Evolutionary conservation across 30 jellyfish, hydroid and myxozoan genomes (phyloP), one percentile per base, ranked within the genome.

Genomic region (Catostylus mosaicus): DNA sequence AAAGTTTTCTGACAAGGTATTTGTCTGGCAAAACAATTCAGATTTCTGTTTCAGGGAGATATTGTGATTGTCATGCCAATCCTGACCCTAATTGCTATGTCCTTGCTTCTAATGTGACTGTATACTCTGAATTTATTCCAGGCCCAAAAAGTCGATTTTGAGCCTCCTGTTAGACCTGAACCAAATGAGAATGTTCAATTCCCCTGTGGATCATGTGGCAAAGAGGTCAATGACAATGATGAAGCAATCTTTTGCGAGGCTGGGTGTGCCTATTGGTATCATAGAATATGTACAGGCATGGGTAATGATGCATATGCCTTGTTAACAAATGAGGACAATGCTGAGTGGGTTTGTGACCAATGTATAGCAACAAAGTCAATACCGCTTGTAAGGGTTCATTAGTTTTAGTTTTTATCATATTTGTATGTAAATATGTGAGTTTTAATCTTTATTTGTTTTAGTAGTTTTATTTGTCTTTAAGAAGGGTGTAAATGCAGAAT

Each of bases 321-420:
- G 77, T 80, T 94, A 37, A 94, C 99, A 19, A 88, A 94, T 57
- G 97, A 94, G 70, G 99, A 94, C 88, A 83, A 94, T 84, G 99
- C 99, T 19, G 99, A 94, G 60, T 94, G 99, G 99, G 97, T 94
- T 20, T 94, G 99, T 78, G 99, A 94, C 34, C 91, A 94, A 54
- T 94, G 99, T 68, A 94, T 94, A 34, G 98, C 96, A 12, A 48
- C 96, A 12, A 93, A 83, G 50, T 65, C 92, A 2, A 83, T 93
- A 1, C 97, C 97, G 10, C 79, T 86, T 22, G 98, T 91, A 7
- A 91, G 92, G 73, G 79, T 79, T 18, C 82, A 40, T 24, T 47
- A 56, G 24, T 19, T 5, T 50, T 50, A 2, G 20, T 50, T 9
- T 9, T 40, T 50, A n/a, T n/a, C n/a, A n/a, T 50, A 50, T 10